Conservation (phyloP, 2,888 invertebrate genomes). For the Mythimna loreyi region DNA sequence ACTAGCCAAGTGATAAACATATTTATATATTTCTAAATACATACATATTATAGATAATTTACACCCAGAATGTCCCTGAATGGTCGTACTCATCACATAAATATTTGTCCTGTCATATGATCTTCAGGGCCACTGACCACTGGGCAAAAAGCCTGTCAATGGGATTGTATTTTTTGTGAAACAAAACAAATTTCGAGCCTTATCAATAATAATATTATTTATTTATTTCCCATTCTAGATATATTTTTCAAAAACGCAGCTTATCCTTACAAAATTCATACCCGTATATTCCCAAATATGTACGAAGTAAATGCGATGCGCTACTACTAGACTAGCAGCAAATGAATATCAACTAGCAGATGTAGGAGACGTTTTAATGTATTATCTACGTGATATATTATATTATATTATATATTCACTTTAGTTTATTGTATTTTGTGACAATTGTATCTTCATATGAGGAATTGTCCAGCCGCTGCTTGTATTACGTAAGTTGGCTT, state of each 20-base stretch:
- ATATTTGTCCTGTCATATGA: too few species aligned
- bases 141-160: too few species aligned
- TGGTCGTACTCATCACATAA: too few species aligned
- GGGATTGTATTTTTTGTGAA: too few species aligned
- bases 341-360: constrained; percentile 65
- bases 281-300: constrained; percentile 47
- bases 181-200: too few species aligned
- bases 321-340: constrained; percentile 55
- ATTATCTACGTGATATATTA: constrained; percentile 54
- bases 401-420: constrained; percentile 40
- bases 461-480: background rate
- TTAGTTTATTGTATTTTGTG: constrained; percentile 24
- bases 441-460: constrained; percentile 12
- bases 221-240: too few species aligned
- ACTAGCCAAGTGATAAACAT: too few species aligned
- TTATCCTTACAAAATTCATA: background rate
- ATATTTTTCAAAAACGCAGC: background rate
- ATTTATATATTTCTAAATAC: too few species aligned
- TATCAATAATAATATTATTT: too few species aligned
- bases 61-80: too few species aligned
- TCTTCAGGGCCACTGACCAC: too few species aligned
- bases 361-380: constrained; percentile 63
- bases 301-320: constrained; percentile 61
- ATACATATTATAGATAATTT: too few species aligned
- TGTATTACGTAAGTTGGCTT: background rate